phyloP scores from a whole-genome alignment of 2,888 invertebrate species.

The Ctena decussata region DNA sequence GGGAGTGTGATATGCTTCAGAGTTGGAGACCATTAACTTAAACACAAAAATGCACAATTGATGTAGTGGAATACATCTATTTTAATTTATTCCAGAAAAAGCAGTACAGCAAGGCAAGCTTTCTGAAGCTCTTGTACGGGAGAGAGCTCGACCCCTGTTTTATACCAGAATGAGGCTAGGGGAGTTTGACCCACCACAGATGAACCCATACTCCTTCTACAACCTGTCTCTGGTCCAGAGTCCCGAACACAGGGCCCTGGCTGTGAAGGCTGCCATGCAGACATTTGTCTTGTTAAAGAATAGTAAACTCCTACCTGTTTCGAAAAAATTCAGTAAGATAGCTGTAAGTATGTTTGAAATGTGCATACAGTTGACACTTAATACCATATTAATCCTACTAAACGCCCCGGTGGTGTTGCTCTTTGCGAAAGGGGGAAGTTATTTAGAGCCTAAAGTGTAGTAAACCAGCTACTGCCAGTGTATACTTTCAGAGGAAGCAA shows the following conservation, averaged over 20 bases:
- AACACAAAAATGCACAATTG: too few relatives aligned
- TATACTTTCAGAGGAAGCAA: too few relatives aligned
- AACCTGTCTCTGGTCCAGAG: slow-evolving; percentile 71
- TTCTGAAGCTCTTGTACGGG: slow-evolving; percentile 64
- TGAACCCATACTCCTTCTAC: slow-evolving; percentile 79
- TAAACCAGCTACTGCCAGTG: too few relatives aligned
- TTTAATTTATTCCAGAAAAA: slow-evolving; percentile 43
- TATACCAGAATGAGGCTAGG: slow-evolving; percentile 82
- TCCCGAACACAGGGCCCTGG: slow-evolving; percentile 69
- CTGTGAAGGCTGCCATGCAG: slow-evolving; percentile 78
- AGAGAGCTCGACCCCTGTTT: slow-evolving; percentile 77
- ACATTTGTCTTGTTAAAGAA: slow-evolving; percentile 83
- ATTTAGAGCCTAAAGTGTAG: too few relatives aligned
- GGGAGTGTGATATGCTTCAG: too few relatives aligned
- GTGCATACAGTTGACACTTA: too few relatives aligned
- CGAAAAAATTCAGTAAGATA: slow-evolving; percentile 56
- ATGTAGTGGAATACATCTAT: too few relatives aligned
- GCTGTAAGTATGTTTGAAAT: slow-evolving; percentile 54
- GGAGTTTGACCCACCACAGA: slow-evolving; percentile 80
- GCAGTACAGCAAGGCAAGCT: slow-evolving; percentile 70
- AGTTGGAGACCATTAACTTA: too few relatives aligned
- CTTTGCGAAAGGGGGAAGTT: too few relatives aligned
- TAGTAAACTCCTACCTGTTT: slow-evolving; percentile 57
- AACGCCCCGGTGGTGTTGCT: too few relatives aligned
- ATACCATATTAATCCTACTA: too few relatives aligned